phyloP scores from a whole-genome alignment of 1,140 invertebrate species.

The Orussus abietinus region DNA sequence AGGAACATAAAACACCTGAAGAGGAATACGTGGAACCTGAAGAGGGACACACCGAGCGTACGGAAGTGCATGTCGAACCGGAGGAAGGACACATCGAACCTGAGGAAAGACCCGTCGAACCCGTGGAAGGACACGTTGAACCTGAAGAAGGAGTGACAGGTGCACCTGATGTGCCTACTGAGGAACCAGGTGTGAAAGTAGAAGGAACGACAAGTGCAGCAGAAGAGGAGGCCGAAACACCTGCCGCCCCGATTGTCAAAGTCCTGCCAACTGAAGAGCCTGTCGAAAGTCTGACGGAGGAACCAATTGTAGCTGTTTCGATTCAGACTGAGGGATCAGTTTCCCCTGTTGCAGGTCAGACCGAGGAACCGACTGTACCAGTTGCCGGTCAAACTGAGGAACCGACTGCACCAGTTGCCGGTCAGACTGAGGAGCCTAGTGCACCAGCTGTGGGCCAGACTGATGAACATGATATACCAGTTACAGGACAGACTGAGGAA shows the following conservation, averaged over 20 bases:
- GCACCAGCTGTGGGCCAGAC: no score
- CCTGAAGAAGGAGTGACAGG: conserved; percentile 14
- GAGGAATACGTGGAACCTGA: no score
- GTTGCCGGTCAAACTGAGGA: no score
- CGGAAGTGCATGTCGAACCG: conserved; percentile 13
- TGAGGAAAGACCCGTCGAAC: conserved; percentile 15
- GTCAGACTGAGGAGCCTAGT: no score
- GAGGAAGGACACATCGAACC: conserved; percentile 14
- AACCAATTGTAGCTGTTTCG: no score
- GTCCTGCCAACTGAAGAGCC: conserved; percentile 19
- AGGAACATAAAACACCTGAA: no score
- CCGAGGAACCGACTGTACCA: no score
- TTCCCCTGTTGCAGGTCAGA: no score
- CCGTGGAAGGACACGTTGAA: conserved; percentile 15
- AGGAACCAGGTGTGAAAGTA: conserved; percentile 14
- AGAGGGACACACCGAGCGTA: conserved; percentile 14
- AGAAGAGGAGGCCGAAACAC: conserved; percentile 11
- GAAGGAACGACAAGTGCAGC: conserved; percentile 14
- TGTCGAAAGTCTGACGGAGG: conserved; percentile 9
- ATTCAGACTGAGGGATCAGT: no score
- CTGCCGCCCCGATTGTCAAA: conserved; percentile 16
- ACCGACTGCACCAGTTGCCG: no score
- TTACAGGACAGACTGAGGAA: conserved; percentile 8
- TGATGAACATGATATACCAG: conserved; percentile 14
- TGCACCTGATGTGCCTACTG: conserved; percentile 11